phyloP scores from a whole-genome alignment of 2,797 vertebrate species.

The Erethizon dorsatum region DNA sequence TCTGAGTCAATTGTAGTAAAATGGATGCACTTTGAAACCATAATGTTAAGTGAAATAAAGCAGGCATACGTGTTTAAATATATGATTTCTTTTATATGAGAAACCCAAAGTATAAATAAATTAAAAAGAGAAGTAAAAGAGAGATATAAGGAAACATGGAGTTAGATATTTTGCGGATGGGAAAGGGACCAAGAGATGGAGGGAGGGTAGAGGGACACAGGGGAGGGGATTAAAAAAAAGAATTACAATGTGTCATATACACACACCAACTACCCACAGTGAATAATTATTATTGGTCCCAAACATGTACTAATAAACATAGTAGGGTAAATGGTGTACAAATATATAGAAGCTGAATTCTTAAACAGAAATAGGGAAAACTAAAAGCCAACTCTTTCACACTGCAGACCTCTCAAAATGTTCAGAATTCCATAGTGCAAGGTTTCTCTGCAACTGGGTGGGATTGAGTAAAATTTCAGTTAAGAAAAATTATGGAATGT shows the following conservation, averaged over 20 bases:
- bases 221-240: neutral
- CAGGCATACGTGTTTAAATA: neutral
- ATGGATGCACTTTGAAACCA: neutral
- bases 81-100: neutral
- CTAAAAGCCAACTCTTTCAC: neutral
- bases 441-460: neutral
- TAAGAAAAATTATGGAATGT: neutral
- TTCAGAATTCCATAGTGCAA: neutral
- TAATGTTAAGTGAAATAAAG: neutral
- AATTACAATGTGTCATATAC: neutral
- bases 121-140: neutral
- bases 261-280: neutral
- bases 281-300: neutral
- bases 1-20: neutral
- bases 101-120: neutral
- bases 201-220: neutral
- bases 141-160: neutral
- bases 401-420: neutral
- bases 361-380: neutral
- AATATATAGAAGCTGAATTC: conserved; percentile 8
- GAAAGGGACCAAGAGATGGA: neutral
- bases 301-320: neutral
- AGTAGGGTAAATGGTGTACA: neutral
- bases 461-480: neutral
- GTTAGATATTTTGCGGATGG: neutral